Percentiles rank a stretch among this genome's conserved stretches.
Evolutionary conservation across 2,888 invertebrate genomes (phyloP).

Genomic region (Scaptomyza tumidula): DNA sequence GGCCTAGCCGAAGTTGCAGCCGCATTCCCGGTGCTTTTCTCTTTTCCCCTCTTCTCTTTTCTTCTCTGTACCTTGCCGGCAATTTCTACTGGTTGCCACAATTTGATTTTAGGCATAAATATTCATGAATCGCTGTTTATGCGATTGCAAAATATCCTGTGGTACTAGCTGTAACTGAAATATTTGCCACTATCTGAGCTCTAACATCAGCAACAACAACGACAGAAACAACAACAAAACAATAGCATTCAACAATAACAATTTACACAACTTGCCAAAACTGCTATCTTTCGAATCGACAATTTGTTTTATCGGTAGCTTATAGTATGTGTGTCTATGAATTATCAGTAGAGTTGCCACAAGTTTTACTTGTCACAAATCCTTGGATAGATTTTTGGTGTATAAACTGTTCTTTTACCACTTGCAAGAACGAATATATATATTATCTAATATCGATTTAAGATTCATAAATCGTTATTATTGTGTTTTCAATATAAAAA

Average conservation of each 20-base stretch:
- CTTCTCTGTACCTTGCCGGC: not conserved
- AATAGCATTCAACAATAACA: slow-evolving; percentile 39
- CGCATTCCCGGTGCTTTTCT: not conserved
- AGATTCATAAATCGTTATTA: too few relatives aligned
- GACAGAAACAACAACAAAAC: slow-evolving; percentile 22
- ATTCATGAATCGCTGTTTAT: slow-evolving; percentile 53
- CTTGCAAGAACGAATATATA: too few relatives aligned
- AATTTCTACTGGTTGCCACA: slow-evolving; percentile 40
- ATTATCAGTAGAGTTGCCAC: not conserved
- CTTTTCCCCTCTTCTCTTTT: too few relatives aligned
- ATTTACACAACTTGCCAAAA: slow-evolving; percentile 35
- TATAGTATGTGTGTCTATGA: not conserved
- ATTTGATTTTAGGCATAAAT: slow-evolving; percentile 61
- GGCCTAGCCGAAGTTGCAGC: not conserved
- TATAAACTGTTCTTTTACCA: too few relatives aligned
- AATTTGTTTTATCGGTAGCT: not conserved
- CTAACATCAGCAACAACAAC: not conserved
- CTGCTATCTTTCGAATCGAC: slow-evolving; percentile 21
- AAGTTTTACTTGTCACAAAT: not conserved
- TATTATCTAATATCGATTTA: too few relatives aligned
- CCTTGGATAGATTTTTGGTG: not conserved
- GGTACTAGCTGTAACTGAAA: slow-evolving; percentile 15
- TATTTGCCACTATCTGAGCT: slow-evolving; percentile 14
- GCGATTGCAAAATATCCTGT: slow-evolving; percentile 43
- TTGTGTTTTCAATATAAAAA: too few relatives aligned